These are phyloP conservation scores for Micronycteris hirsuta DNA, from an alignment of 2,113 vertebrate species.

Conservation along the genomic window DNA sequence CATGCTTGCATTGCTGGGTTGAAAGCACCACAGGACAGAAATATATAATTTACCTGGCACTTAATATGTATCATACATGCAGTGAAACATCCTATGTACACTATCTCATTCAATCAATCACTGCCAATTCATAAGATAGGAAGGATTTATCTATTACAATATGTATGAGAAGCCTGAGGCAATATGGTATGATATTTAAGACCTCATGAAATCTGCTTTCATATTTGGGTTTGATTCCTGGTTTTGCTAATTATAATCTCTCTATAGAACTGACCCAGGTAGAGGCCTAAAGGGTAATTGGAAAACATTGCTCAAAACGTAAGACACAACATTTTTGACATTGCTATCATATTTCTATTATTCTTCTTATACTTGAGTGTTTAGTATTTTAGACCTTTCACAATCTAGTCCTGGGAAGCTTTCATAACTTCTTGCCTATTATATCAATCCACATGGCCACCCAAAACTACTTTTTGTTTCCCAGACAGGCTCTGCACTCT, in stretches of 20 bases:
- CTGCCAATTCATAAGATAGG: background rate
- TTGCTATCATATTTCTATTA: background rate
- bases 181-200: background rate
- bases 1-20: background rate
- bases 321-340: background rate
- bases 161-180: background rate
- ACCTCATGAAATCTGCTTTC: background rate
- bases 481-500: background rate
- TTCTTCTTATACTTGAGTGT: background rate
- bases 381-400: background rate
- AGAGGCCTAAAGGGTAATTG: background rate
- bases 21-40: background rate
- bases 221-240: background rate
- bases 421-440: background rate
- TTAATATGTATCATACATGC: slow-evolving; percentile 4
- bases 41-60: background rate
- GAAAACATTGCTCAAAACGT: background rate
- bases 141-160: background rate
- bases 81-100: background rate
- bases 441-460: background rate
- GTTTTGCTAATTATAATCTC: background rate
- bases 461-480: background rate
- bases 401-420: background rate
- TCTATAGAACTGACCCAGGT: background rate
- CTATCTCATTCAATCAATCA: background rate